Base-by-base conservation (phyloP, 2,113 vertebrate genomes). In the Limanda limanda region DNA sequence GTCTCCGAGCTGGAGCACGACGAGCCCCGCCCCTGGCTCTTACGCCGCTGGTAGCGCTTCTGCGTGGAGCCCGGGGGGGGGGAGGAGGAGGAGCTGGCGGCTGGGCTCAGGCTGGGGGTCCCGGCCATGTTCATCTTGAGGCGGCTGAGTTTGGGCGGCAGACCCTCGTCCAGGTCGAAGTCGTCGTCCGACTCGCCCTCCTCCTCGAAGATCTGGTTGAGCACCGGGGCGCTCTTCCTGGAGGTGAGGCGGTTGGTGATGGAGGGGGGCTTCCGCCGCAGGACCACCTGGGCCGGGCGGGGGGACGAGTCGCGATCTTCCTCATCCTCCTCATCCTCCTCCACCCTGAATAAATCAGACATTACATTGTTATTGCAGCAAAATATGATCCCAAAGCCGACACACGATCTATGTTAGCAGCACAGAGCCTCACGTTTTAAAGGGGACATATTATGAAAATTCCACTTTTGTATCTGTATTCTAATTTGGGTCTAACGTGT, bases 141-240 rank as follows among this genome's bases (percentile, higher is more conserved):
- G 15, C 97, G 92, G 93, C 97, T 98, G 74, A 98, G 94, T 86
- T 99, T 99, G 10, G 98, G 98, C 0, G 98, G 97, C 55, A 99
- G 93, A 56, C 96, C 97, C 93, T 98, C 96, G 0, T 97, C 97
- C 96, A 96, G 95, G 93, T 97, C 96, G 0, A 97, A 97, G 87
- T 98, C 97, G 0, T 99, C 98, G 1, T 99, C 98, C 0, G 97
- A 99, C 89, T 99, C 98, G 0, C 97, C 98, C 79, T 99, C 97
- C 91, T 99, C 98, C 87, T 99, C 98, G 0, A 97, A 99, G 92
- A 99, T 99, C 87, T 99, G 98, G 86, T 99, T 99, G 74, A 99
- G 97, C 21, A 99, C 97, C 0, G 98, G 98, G 0, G 98, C 97
- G 0, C 98, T 99, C 90, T 98, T 99, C 35, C 98, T 89, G 0